Evolutionary conservation across 1,140 invertebrate species (phyloP).

Genomic region (Telenomus remus): DNA sequence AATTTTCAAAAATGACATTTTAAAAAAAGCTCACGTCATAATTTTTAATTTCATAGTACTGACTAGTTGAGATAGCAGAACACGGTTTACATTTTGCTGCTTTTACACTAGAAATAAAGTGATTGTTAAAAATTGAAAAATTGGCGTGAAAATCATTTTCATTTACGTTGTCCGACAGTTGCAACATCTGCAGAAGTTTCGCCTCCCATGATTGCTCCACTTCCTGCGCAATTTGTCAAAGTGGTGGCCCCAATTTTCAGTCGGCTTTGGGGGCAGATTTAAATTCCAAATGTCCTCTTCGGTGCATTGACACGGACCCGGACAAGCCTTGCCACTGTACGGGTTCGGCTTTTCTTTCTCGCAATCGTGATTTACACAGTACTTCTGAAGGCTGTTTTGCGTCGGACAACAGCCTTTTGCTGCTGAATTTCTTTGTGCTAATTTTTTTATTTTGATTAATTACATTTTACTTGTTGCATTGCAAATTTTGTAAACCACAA

Average conservation of each 20-base stretch:
- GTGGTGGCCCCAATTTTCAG: slow-evolving; percentile 63
- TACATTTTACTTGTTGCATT: too few species aligned
- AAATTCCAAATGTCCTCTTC: slow-evolving; percentile 69
- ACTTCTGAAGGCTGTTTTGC: slow-evolving; percentile 8
- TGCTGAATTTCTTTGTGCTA: neutral
- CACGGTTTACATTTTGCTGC: slow-evolving; percentile 52
- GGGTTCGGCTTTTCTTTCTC: neutral
- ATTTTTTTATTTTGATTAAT: neutral
- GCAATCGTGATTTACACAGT: slow-evolving; percentile 18
- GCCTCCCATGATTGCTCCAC: slow-evolving; percentile 67
- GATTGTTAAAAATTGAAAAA: neutral
- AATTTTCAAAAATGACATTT: too few species aligned
- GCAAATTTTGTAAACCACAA: too few species aligned
- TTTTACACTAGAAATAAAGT: slow-evolving; percentile 46
- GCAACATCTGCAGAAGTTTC: slow-evolving; percentile 60
- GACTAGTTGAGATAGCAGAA: slow-evolving; percentile 10
- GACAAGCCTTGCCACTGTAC: slow-evolving; percentile 23
- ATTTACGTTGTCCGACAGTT: slow-evolving; percentile 59
- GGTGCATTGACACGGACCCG: slow-evolving; percentile 61
- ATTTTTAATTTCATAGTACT: neutral
- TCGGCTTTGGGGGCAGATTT: slow-evolving; percentile 64
- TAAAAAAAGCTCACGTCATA: too few species aligned
- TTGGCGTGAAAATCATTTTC: neutral
- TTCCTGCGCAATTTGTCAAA: slow-evolving; percentile 65
- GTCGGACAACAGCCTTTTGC: slow-evolving; percentile 2